Conservation (phyloP, 1,140 invertebrate genomes). For the Philopotamus ludificatus region DNA sequence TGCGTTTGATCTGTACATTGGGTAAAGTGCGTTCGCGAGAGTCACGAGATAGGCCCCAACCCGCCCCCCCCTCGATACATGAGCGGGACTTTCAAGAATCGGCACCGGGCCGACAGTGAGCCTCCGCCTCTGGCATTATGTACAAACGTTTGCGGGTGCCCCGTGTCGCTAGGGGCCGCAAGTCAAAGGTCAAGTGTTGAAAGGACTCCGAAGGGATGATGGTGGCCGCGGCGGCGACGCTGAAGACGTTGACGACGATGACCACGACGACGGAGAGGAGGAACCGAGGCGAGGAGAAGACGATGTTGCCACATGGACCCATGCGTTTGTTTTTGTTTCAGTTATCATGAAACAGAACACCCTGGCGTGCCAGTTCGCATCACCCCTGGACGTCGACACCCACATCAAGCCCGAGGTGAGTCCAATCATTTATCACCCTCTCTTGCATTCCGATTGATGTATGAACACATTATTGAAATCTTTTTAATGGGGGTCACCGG, state of each 20-base stretch:
- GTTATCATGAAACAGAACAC: constrained; percentile 90
- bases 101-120: background rate
- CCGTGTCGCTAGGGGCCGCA: constrained; percentile 38
- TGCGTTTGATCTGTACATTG: too few relatives aligned
- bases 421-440: too few relatives aligned
- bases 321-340: constrained; percentile 57
- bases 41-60: background rate
- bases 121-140: constrained; percentile 22
- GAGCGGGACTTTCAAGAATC: constrained; percentile 28
- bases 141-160: constrained; percentile 31
- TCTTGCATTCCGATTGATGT: too few relatives aligned
- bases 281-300: constrained; percentile 7
- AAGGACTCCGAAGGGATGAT: constrained; percentile 30
- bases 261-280: constrained; percentile 23
- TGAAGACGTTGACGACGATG: background rate
- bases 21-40: too few relatives aligned
- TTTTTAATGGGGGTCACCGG: too few relatives aligned
- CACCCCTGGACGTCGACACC: constrained; percentile 88
- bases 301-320: constrained; percentile 34
- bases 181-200: constrained; percentile 39
- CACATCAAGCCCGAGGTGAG: constrained; percentile 94
- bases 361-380: constrained; percentile 92
- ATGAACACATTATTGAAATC: too few relatives aligned
- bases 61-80: constrained; percentile 24
- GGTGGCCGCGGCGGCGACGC: constrained; percentile 8